Evolutionary conservation across 2,113 vertebrate genomes (phyloP).

Genomic region (Willisornis vidua): DNA sequence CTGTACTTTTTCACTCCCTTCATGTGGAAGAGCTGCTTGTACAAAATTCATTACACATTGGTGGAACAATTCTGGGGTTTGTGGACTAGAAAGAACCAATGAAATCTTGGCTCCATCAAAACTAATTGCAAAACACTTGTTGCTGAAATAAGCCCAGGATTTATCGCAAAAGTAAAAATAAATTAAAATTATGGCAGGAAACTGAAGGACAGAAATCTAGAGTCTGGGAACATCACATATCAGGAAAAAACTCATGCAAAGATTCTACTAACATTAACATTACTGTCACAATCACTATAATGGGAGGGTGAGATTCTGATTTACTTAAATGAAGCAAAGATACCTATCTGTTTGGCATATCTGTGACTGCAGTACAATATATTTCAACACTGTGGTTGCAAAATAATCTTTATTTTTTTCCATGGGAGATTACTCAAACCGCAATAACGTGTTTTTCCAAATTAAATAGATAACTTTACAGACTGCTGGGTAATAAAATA

Average conservation of each 20-base stretch:
- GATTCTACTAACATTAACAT: neutral
- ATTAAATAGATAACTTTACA: slow-evolving; percentile 56
- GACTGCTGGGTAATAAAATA: slow-evolving; percentile 50
- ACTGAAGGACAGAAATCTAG: neutral
- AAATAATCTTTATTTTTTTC: slow-evolving; percentile 52
- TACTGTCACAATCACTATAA: neutral
- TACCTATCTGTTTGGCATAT: slow-evolving; percentile 28
- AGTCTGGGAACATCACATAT: neutral
- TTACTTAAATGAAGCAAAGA: slow-evolving; percentile 25
- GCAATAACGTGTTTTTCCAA: slow-evolving; percentile 29
- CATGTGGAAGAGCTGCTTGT: neutral
- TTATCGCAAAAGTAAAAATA: neutral
- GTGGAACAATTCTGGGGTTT: neutral
- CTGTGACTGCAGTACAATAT: neutral
- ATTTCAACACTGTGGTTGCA: slow-evolving; percentile 49
- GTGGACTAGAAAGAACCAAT: neutral
- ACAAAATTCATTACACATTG: neutral
- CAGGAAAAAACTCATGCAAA: neutral
- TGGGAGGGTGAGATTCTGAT: neutral
- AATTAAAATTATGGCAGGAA: neutral
- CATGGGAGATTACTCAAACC: slow-evolving; percentile 39
- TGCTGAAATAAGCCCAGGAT: neutral
- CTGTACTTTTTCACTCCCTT: neutral
- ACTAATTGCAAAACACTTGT: slow-evolving; percentile 45
- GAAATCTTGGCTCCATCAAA: slow-evolving; percentile 35